Evolutionary conservation across 1,140 invertebrate genomes (phyloP).

Genomic region (Pomacea maculata): DNA sequence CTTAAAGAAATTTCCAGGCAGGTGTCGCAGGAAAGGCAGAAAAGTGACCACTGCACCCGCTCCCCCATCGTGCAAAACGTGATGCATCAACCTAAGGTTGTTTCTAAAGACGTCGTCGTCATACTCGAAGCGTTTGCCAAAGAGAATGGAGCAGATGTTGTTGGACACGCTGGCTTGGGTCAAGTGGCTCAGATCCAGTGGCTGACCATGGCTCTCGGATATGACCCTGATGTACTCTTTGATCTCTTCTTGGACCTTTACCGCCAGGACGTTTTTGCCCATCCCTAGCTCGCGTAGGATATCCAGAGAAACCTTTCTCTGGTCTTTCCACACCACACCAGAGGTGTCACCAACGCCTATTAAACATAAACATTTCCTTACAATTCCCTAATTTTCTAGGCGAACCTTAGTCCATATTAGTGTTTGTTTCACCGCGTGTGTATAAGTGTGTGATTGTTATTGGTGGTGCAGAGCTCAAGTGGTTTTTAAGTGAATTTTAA

Average conservation of each 20-base stretch:
- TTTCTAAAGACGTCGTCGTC: constrained; percentile 56
- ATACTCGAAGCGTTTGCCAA: constrained; percentile 77
- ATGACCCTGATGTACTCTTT: constrained; percentile 17
- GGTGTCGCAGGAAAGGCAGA: too few species aligned
- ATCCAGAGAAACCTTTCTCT: constrained; percentile 77
- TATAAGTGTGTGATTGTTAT: too few species aligned
- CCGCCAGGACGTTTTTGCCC: constrained; percentile 75
- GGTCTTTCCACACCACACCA: constrained; percentile 83
- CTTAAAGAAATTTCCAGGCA: too few species aligned
- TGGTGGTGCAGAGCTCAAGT: too few species aligned
- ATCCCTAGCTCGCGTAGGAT: constrained; percentile 82
- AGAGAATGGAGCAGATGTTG: constrained; percentile 89
- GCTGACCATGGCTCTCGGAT: constrained; percentile 8
- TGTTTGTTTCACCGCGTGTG: too few species aligned
- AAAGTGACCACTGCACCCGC: too few species aligned
- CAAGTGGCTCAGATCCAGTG: constrained; percentile 20
- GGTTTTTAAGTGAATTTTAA: too few species aligned
- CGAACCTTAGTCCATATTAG: too few species aligned
- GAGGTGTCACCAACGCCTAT: constrained; percentile 68
- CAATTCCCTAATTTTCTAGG: too few species aligned
- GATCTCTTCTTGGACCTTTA: constrained; percentile 68
- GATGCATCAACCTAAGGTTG: background rate
- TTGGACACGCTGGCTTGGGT: constrained; percentile 80
- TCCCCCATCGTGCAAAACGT: too few species aligned
- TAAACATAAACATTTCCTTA: background rate